Percentiles rank a stretch among this genome's conserved stretches.
Conservation (phyloP, 1,140 invertebrate genomes). For the Diorhabda carinulata region DNA sequence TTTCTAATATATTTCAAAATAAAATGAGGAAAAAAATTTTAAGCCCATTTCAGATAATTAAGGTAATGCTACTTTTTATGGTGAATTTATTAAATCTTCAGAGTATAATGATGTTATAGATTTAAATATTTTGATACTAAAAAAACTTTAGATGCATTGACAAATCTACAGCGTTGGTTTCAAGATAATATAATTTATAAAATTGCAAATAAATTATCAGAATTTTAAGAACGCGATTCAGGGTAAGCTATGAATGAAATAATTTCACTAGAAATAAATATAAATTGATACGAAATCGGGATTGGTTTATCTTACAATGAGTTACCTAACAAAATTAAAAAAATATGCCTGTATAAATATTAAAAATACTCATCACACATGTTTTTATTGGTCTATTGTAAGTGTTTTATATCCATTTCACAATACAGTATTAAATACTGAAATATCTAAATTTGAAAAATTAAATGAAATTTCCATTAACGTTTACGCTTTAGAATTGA, state of each 20-base stretch:
- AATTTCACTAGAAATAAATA: neutral
- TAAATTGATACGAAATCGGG: neutral
- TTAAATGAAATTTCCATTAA: slow-evolving; percentile 4
- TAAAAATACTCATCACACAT: neutral
- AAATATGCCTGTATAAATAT: neutral
- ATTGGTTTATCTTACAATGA: slow-evolving; percentile 6
- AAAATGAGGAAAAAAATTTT: neutral
- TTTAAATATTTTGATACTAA: neutral
- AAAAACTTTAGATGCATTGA: neutral
- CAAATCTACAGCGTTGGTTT: neutral
- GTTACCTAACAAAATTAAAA: neutral
- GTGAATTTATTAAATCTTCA: neutral
- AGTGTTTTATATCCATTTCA: slow-evolving; percentile 7
- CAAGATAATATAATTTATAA: neutral
- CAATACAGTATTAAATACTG: neutral
- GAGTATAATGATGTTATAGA: neutral
- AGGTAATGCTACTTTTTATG: neutral
- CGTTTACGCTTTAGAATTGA: slow-evolving; percentile 12
- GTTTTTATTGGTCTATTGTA: neutral
- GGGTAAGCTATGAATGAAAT: neutral
- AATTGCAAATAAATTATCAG: neutral
- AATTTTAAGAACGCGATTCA: neutral
- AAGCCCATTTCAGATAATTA: neutral
- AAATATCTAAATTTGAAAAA: slow-evolving; percentile 11
- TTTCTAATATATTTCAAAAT: neutral